Evolutionary conservation across 2,797 vertebrate species (phyloP), one percentile per base, ranked within the genome.

Genomic region (Micromesistius poutassou): DNA sequence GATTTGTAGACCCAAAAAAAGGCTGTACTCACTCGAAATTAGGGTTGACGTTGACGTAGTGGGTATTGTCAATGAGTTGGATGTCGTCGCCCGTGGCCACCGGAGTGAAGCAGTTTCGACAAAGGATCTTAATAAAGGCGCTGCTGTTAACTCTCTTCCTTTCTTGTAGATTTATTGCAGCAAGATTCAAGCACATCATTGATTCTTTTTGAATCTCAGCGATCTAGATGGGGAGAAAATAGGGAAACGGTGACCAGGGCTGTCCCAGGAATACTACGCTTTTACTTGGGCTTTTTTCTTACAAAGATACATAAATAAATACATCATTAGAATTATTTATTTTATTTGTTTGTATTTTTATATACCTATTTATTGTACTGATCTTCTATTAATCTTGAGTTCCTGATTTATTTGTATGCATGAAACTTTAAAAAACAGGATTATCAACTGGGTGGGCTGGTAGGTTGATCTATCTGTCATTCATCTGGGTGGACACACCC

Each of bases 21-120:
- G 76, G 8, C 71, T 40, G 3, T 22, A 79, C 97, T 95, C 85
- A 99, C 97, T 89, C 10, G 62, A 99, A 99, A 1, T 76, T 75
- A 4, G 93, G 90, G 86, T 94, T 97, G 90, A 97, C 5, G 1
- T 95, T 98, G 81, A 98, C 91, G 0, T 94, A 94, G 86, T 97
- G 97, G 0, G 75, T n/a, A 1, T 91, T 93, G 33, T 97, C 96
- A 77, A 97, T 87, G 0, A 89, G 88, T 85, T 91, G 93, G 5
- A 99, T 89, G 91, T 98, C 95, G 0, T 85, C 93, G 75, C 94
- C 97, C 0, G 66, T 78, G 82, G 95, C 95, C 85, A 96, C 95
- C 0, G 80, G 9, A 7, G 0, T 0, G 0, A 88, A 92, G 83
- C 97, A 99, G 89, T 86, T 90, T n/a, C n/a, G 55, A 55, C 55